Conservation (phyloP, 2,113 vertebrate species). For the Pycnonotus jocosus region DNA sequence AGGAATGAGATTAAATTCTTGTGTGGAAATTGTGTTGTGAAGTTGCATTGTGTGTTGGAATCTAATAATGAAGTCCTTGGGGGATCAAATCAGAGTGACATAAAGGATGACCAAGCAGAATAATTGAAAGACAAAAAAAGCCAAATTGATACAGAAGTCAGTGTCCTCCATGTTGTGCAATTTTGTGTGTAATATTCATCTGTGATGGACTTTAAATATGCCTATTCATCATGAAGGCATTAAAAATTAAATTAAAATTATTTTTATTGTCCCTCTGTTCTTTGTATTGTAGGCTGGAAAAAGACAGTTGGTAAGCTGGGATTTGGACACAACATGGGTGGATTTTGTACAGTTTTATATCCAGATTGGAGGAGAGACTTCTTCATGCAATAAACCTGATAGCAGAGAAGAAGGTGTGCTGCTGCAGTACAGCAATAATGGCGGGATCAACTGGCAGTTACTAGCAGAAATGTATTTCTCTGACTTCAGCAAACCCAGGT, state of each 20-base stretch:
- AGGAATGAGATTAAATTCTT: background rate
- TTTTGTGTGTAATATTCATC: background rate
- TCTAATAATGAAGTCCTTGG: background rate
- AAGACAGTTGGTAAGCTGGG: constrained; percentile 91
- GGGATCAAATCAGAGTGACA: background rate
- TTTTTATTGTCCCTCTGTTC: background rate
- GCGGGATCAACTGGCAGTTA: constrained; percentile 93
- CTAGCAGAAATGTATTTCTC: constrained; percentile 99
- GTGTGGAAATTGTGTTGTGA: background rate
- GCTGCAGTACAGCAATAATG: constrained; percentile 94
- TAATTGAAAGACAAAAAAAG: background rate
- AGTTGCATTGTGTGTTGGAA: background rate
- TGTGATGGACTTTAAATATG: background rate
- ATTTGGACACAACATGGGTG: constrained; percentile 95
- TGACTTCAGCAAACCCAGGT: constrained; percentile 94
- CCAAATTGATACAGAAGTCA: background rate
- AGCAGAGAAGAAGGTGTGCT: constrained; percentile 94
- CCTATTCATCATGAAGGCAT: background rate
- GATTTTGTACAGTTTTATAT: constrained; percentile 99
- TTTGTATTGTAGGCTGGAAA: constrained; percentile 81
- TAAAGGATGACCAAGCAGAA: background rate
- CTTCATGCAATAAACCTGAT: constrained; percentile 90
- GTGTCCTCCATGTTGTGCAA: background rate
- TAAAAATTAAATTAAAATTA: no score
- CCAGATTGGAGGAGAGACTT: constrained; percentile 89